Conservation (phyloP, 2,888 invertebrate genomes). For the Callinectes sapidus region DNA sequence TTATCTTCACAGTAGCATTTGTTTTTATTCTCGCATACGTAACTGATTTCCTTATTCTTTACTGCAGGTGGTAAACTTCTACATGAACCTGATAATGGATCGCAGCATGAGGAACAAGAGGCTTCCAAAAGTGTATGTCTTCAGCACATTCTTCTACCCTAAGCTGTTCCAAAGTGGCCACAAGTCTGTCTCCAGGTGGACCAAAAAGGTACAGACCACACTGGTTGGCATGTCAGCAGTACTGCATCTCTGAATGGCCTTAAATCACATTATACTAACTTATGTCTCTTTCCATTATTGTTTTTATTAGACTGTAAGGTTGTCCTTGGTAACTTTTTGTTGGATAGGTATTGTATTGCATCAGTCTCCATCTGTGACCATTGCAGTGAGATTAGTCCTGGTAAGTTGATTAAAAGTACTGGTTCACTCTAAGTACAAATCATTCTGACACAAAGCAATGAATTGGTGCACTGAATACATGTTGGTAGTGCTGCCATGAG, state of each 20-base stretch:
- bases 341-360: too few relatives aligned
- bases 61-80: slow-evolving; percentile 90
- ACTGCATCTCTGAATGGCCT: neutral
- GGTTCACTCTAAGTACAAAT: too few relatives aligned
- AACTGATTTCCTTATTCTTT: neutral
- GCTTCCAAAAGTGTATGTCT: slow-evolving; percentile 87
- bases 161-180: slow-evolving; percentile 88
- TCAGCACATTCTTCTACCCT: slow-evolving; percentile 97
- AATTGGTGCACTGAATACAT: too few relatives aligned
- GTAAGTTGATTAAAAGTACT: too few relatives aligned
- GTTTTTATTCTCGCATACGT: neutral
- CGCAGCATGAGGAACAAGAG: slow-evolving; percentile 79
- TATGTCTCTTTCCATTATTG: too few relatives aligned
- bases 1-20: neutral
- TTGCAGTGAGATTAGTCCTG: too few relatives aligned
- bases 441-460: too few relatives aligned
- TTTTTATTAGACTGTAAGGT: too few relatives aligned
- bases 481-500: too few relatives aligned
- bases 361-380: too few relatives aligned
- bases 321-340: too few relatives aligned
- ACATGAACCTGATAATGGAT: slow-evolving; percentile 93
- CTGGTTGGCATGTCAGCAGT: neutral
- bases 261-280: too few relatives aligned
- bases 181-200: slow-evolving; percentile 90
- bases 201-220: slow-evolving; percentile 80